Conservation (phyloP, 2,888 invertebrate species). For the Ichneumoninae sp. region DNA sequence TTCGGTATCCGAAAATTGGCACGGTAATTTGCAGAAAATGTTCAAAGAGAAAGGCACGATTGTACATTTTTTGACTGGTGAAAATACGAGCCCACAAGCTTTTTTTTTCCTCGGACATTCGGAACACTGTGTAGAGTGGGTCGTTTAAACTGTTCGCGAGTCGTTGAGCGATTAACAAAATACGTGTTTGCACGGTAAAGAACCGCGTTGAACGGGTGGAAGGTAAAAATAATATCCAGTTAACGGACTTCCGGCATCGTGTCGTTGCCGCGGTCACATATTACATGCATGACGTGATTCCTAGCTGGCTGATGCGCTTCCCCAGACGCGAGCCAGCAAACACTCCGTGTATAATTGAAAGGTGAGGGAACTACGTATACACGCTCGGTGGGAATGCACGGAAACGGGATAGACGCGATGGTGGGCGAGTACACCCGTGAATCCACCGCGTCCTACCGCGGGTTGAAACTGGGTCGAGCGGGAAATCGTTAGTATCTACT, state of each 20-base stretch:
- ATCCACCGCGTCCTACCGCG: slow-evolving; percentile 47
- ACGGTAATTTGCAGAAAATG: too few relatives aligned
- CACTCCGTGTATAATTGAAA: slow-evolving; percentile 74
- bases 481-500: slow-evolving; percentile 78
- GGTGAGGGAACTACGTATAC: slow-evolving; percentile 69
- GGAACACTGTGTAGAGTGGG: background rate
- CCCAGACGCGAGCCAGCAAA: slow-evolving; percentile 42
- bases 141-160: slow-evolving; percentile 6
- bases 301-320: slow-evolving; percentile 51
- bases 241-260: slow-evolving; percentile 54
- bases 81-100: background rate
- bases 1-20: too few relatives aligned
- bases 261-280: slow-evolving; percentile 48
- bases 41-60: background rate
- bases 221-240: slow-evolving; percentile 55
- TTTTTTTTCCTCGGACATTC: background rate
- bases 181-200: background rate
- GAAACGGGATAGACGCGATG: slow-evolving; percentile 30
- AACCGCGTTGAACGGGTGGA: slow-evolving; percentile 5
- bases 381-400: slow-evolving; percentile 33
- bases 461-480: slow-evolving; percentile 75
- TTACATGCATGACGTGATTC: slow-evolving; percentile 53
- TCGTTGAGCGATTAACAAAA: background rate
- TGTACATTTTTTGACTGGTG: background rate
- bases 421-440: slow-evolving; percentile 61